Evolutionary conservation across 2,797 vertebrate genomes (phyloP).

Genomic region (Taeniopygia guttata): DNA sequence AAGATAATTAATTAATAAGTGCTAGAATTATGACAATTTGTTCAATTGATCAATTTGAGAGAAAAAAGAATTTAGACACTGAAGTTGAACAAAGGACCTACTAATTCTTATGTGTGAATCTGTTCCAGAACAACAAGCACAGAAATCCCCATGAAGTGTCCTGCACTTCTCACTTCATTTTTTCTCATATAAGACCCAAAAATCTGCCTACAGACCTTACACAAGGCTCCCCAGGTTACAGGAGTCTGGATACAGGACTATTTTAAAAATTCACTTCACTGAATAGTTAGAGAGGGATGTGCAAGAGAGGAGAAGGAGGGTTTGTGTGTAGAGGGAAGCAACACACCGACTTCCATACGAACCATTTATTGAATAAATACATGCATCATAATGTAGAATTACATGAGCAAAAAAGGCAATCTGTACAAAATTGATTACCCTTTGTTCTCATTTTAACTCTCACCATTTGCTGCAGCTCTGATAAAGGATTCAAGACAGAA

Average conservation of each 20-base stretch:
- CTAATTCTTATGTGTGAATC: neutral
- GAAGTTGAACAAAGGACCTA: neutral
- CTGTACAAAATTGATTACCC: slow-evolving; percentile 46
- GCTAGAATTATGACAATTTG: neutral
- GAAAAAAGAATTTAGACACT: neutral
- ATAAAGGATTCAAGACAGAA: slow-evolving; percentile 13
- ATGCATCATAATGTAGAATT: slow-evolving; percentile 70
- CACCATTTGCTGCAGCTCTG: slow-evolving; percentile 51
- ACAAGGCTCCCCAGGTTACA: neutral
- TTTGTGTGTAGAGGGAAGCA: neutral
- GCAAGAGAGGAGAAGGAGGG: neutral
- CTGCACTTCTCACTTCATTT: neutral
- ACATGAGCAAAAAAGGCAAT: slow-evolving; percentile 69
- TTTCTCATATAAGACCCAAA: neutral
- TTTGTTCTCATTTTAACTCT: slow-evolving; percentile 47
- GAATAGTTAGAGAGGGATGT: neutral
- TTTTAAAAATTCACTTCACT: neutral
- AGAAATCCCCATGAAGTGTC: neutral
- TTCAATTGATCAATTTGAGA: neutral
- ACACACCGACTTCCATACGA: slow-evolving; percentile 29
- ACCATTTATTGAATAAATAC: slow-evolving; percentile 79
- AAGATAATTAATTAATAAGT: neutral
- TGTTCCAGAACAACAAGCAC: neutral
- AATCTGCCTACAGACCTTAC: neutral
- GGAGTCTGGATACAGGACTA: neutral